A percentile compares a stretch with the other conserved stretches of the same genome.
These are phyloP conservation scores for Protobothrops mucrosquamatus DNA, from an alignment of 2,113 vertebrate genomes.

Conservation along the genomic window DNA sequence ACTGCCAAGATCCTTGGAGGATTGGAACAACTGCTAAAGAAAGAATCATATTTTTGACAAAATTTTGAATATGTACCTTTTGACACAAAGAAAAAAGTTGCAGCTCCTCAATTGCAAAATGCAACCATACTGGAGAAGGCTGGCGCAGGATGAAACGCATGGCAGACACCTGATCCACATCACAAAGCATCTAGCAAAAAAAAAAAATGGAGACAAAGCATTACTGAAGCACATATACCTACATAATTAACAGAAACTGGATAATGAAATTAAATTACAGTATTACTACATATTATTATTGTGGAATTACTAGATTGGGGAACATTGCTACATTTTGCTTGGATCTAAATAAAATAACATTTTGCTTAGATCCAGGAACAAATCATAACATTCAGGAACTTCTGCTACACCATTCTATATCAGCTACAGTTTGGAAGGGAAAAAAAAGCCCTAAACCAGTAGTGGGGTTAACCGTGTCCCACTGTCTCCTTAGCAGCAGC, in stretches of 20 bases:
- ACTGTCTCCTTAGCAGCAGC: neutral
- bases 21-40: neutral
- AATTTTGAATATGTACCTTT: neutral
- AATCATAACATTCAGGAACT: neutral
- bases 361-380: neutral
- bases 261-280: neutral
- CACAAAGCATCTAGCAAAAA: constrained; percentile 25
- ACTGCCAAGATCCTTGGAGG: neutral
- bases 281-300: neutral
- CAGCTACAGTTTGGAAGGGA: neutral
- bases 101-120: constrained; percentile 28
- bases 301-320: neutral
- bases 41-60: neutral
- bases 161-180: constrained; percentile 20
- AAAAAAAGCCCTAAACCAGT: neutral
- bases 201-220: neutral
- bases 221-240: neutral
- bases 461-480: neutral
- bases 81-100: constrained; percentile 5
- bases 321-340: neutral
- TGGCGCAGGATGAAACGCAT: constrained; percentile 23
- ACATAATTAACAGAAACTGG: neutral
- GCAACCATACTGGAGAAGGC: constrained; percentile 26
- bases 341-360: neutral
- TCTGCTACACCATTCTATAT: neutral